A percentile compares a stretch with the other conserved stretches of the same genome.
These are phyloP conservation scores for Nemotelus pantherinus DNA, from an alignment of 2,888 invertebrate species.

Conservation along the genomic window DNA sequence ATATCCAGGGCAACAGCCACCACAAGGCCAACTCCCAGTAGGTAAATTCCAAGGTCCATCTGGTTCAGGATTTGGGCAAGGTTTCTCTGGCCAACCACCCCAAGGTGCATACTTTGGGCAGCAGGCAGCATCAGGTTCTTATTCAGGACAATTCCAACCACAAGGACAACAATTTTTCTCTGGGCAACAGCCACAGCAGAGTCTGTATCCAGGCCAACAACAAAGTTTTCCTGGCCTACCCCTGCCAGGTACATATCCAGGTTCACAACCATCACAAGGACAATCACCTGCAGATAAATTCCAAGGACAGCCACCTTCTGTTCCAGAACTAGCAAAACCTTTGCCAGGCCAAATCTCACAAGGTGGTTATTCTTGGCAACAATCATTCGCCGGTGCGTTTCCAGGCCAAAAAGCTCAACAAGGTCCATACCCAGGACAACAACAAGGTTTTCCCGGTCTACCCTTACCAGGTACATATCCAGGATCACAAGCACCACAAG, in stretches of 20 bases:
- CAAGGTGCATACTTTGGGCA: too few species aligned
- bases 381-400: neutral
- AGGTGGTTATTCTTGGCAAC: neutral
- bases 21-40: neutral
- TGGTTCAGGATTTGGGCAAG: too few species aligned
- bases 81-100: too few species aligned
- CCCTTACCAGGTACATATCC: neutral
- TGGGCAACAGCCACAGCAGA: neutral
- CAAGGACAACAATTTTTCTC: neutral
- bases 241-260: neutral
- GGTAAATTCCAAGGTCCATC: neutral
- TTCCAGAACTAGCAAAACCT: too few species aligned
- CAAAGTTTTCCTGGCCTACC: neutral
- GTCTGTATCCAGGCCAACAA: neutral
- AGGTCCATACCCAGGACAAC: neutral
- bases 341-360: neutral
- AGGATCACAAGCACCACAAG: conserved; percentile 11
- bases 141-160: neutral
- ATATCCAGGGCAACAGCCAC: neutral
- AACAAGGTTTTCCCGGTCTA: neutral
- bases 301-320: neutral
- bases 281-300: neutral
- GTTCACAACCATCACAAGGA: conserved; percentile 8
- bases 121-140: too few species aligned
- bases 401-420: neutral